phyloP scores from a whole-genome alignment of 2,113 vertebrate species.

The Tichodroma muraria region DNA sequence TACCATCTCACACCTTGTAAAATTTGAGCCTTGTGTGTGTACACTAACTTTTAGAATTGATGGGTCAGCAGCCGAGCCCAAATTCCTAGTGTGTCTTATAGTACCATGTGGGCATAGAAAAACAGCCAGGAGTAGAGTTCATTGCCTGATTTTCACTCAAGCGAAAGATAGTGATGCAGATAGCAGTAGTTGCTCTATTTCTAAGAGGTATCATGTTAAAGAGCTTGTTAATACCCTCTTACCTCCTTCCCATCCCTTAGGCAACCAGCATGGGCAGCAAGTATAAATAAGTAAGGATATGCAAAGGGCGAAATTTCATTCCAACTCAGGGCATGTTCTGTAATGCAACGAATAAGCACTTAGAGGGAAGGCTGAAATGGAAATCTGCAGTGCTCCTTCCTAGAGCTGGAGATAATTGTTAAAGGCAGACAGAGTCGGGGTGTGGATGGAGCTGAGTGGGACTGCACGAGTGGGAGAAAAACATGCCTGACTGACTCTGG shows the following conservation, averaged over 20 bases:
- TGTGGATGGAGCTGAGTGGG: conserved; percentile 33
- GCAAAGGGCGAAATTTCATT: neutral
- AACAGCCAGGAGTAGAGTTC: neutral
- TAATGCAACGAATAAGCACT: neutral
- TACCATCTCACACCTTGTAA: neutral
- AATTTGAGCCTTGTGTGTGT: neutral
- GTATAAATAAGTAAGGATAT: conserved; percentile 6
- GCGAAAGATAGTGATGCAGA: neutral
- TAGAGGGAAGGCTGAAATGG: neutral
- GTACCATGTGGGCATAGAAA: neutral
- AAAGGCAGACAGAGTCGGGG: neutral
- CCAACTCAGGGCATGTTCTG: neutral
- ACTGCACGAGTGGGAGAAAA: conserved; percentile 4
- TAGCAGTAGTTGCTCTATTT: neutral
- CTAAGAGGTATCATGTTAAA: neutral
- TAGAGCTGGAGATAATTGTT: conserved; percentile 1
- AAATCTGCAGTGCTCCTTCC: neutral
- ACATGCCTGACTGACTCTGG: neutral
- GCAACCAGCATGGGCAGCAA: neutral
- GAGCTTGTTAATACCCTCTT: conserved; percentile 2
- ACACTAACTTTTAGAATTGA: neutral
- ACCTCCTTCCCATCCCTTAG: neutral
- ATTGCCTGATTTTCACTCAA: neutral
- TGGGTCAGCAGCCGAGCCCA: neutral
- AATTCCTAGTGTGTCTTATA: neutral